Base-by-base conservation (phyloP, 2,888 invertebrate species). In the Drosophila anomelani region DNA sequence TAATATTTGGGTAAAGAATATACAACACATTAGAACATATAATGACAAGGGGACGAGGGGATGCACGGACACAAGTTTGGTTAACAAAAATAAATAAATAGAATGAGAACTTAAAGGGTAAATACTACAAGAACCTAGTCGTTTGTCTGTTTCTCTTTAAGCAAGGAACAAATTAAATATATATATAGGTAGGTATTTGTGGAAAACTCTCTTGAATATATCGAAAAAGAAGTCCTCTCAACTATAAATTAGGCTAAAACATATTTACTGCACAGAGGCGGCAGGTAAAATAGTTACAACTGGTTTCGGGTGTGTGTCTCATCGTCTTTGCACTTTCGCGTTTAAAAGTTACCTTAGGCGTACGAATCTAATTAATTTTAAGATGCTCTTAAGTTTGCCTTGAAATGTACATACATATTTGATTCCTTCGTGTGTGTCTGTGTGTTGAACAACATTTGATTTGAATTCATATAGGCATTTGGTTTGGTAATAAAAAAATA, bases 301-400 rank as follows among this genome's bases (percentile, higher is more conserved):
- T 85, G 84, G 84, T 88, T 77, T 85, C 77, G 80, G 82, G 80
- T 83, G 86, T 87, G 87, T 73, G 76, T 67, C 53, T 75, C 69
- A 20, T 39, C 57, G 57, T 53, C 61, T 67, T 56, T 54, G 36
- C 57, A 71, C 58, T 75, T 73, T 57, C 70, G 29, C 49, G 44
- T 63, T 76, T 79, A 75, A 59, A 68, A 17, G 38, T 80, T 76
- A 36, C 34, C 68, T 80, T 87, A 85, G 76, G 54, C 41, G 23
- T 72, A 75, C 17, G 68, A 85, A 80, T 36, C 51, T 85, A 80
- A 73, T 78, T 73, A 77, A 58, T 60, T 43, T 20, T 75, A 74
- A 69, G 69, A 71, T 79, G 26, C n/a, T 61, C 53, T 51, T 55
- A 43, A 54, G 32, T 56, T 71, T 49, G 55, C 51, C 55, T 72